Conservation (phyloP, 2,888 invertebrate genomes). For the Corythucha ciliata region DNA sequence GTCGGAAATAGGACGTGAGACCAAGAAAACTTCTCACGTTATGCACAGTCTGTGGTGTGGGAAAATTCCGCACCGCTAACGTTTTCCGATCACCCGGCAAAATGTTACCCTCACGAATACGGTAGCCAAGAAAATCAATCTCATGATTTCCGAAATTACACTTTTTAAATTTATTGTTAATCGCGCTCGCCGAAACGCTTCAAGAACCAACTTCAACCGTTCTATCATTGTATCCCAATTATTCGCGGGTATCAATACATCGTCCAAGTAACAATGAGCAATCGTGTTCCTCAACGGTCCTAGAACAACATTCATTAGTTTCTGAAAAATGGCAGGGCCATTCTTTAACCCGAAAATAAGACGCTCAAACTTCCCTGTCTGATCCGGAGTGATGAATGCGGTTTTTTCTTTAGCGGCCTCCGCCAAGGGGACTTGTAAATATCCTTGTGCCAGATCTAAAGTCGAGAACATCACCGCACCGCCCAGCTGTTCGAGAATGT, state of each 20-base stretch:
- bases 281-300: not conserved
- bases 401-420: not conserved
- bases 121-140: not conserved
- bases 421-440: constrained; percentile 11
- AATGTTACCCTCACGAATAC: not conserved
- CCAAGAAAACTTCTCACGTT: not conserved
- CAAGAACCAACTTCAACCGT: not conserved
- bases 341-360: constrained; percentile 38
- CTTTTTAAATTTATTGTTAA: not conserved
- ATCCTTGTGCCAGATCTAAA: constrained; percentile 9
- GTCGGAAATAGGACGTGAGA: not conserved
- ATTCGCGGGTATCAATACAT: not conserved
- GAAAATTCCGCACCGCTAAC: not conserved
- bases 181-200: no score
- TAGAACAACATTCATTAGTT: not conserved
- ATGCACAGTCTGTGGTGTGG: not conserved
- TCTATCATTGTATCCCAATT: not conserved
- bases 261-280: not conserved
- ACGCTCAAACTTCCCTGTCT: constrained; percentile 35
- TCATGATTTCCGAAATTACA: not conserved
- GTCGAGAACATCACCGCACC: constrained; percentile 8
- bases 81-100: not conserved
- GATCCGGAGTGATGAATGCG: constrained; percentile 13
- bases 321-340: not conserved
- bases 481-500: not conserved